A percentile compares a stretch with the other conserved stretches of the same genome.
phyloP scores from a whole-genome alignment of 2,113 vertebrate species.

The Phoenicopterus ruber region DNA sequence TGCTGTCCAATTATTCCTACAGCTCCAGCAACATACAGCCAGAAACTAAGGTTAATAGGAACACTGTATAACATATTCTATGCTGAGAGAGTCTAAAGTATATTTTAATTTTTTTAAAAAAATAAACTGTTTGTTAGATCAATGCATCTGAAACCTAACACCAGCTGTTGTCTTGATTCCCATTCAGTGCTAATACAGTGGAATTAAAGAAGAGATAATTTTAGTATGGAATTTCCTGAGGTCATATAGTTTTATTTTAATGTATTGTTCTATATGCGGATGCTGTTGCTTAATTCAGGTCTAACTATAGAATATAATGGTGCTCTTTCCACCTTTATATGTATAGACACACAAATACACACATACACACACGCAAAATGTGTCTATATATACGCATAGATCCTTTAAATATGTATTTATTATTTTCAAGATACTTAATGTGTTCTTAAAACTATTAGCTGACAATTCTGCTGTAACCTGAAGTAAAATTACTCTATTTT shows the following conservation, averaged over 20 bases:
- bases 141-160: neutral
- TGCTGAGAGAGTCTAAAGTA: neutral
- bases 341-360: neutral
- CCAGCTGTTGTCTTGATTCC: neutral
- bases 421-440: neutral
- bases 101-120: neutral
- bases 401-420: neutral
- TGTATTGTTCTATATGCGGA: constrained; percentile 19
- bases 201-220: neutral
- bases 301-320: neutral
- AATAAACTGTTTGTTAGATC: neutral
- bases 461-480: neutral
- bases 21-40: neutral
- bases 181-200: neutral
- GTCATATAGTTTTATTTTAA: constrained; percentile 13
- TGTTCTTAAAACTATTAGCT: neutral
- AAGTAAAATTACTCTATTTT: neutral
- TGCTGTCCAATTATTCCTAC: neutral
- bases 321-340: neutral
- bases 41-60: neutral
- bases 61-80: neutral
- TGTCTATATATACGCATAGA: neutral
- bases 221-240: constrained; percentile 30
- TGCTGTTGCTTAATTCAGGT: neutral
- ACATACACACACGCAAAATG: neutral